Evolutionary conservation across 2,888 invertebrate species (phyloP).

Genomic region (Neocrepidodera transversa): DNA sequence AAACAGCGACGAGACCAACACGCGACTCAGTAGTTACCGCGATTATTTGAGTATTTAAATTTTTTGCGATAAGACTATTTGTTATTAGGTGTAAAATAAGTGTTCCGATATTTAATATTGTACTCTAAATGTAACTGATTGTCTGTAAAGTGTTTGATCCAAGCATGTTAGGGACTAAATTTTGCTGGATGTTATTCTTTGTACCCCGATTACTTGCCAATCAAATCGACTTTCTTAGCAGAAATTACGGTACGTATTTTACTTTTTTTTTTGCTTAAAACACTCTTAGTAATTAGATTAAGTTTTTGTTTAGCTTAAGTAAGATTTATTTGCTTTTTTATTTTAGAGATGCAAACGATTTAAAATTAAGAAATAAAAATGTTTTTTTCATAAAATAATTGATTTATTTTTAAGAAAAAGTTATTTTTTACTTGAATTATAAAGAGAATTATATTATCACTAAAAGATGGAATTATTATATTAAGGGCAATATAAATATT

Average conservation of each 20-base stretch:
- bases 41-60: slow-evolving; percentile 17
- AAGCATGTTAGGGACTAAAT: slow-evolving; percentile 17
- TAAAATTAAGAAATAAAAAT: no score
- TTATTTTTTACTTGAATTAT: no score
- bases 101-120: slow-evolving; percentile 9
- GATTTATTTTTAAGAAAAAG: no score
- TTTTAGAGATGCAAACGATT: no score
- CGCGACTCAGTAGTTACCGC: slow-evolving; percentile 43
- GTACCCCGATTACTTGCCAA: slow-evolving; percentile 4
- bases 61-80: slow-evolving; percentile 4
- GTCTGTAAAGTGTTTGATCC: not conserved
- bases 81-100: slow-evolving; percentile 10
- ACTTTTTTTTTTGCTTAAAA: not conserved
- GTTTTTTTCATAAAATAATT: no score
- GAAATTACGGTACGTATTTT: slow-evolving; percentile 14
- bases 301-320: no score
- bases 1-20: slow-evolving; percentile 37
- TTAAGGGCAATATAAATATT: no score
- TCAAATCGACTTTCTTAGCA: slow-evolving; percentile 14
- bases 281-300: no score
- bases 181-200: slow-evolving; percentile 10
- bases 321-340: no score
- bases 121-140: slow-evolving; percentile 5
- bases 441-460: no score
- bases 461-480: no score